Evolutionary conservation across 2,113 vertebrate genomes (phyloP), one percentile per base, ranked within the genome.

Genomic region (Raja brachyura): DNA sequence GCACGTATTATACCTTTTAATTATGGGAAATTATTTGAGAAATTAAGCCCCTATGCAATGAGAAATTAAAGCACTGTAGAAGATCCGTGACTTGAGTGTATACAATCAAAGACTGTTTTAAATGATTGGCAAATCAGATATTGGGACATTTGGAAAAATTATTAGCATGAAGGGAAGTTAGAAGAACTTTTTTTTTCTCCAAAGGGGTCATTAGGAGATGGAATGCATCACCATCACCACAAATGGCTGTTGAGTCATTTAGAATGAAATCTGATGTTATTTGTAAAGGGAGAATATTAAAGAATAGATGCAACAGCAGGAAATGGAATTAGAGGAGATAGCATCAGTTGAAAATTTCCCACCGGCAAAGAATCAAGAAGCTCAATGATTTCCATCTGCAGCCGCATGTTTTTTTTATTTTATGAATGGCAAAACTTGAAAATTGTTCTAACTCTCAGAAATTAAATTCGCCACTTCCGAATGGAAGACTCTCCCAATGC

Each of bases 261-360:
- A n/a, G 16, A 86, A 86, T n/a, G 11, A 28, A 88, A 31, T 63
- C 59, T 31, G n/a, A 88, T 88, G 28, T 63, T 88, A 88, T 88
- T 88, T 63, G 83, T 31, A 88, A 31, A 88, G 83, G 83, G 18
- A 63, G n/a, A 88, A 88, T 88, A 63, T 88, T 22, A 88, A 88
- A 63, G 59, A 59, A 88, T 31, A 88, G 59, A 88, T n/a, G 83
- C 4, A 88, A 88, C 39, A 63, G n/a, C 83, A 88, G 83, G 83
- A 88, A 88, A 88, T 88, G 59, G 83, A 66, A 63, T 88, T 88
- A 88, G 6, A 66, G 59, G 14, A 88, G 83, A 88, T 88, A 88
- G n/a, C 83, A 88, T 88, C 83, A 88, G 56, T 18, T 88, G 28
- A 88, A 31, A 59, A 31, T 63, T 88, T 88, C 83, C 59, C 59